phyloP scores from a whole-genome alignment of 2,113 vertebrate species.

The Corythoichthys intestinalis region DNA sequence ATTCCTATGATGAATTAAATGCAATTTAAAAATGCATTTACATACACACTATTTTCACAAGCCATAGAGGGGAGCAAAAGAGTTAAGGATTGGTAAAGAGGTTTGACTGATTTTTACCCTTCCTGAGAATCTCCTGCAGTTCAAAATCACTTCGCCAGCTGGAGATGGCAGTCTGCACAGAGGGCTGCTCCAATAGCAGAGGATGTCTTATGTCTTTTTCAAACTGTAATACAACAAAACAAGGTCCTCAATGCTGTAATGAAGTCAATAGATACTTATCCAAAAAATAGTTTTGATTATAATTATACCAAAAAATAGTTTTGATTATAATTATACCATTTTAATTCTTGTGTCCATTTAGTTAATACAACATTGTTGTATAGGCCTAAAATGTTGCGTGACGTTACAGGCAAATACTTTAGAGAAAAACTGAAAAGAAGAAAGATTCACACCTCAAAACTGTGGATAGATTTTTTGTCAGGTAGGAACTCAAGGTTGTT shows the following conservation, averaged over 20 bases:
- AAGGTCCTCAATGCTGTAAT: not conserved
- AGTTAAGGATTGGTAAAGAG: not conserved
- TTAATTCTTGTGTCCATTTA: not conserved
- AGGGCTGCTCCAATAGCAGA: constrained; percentile 83
- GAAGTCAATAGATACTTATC: not conserved
- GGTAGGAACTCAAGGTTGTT: constrained; percentile 85
- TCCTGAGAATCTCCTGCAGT: constrained; percentile 93
- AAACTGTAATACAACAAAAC: constrained; percentile 71
- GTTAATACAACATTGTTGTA: not conserved
- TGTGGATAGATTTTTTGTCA: constrained; percentile 82
- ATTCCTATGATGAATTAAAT: not conserved
- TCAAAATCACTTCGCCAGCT: constrained; percentile 87
- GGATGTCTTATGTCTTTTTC: constrained; percentile 83
- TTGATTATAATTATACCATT: not conserved
- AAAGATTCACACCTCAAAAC: constrained; percentile 83
- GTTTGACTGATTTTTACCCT: constrained; percentile 73
- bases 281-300: not conserved
- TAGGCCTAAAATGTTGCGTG: not conserved
- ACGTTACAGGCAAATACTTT: not conserved
- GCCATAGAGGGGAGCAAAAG: not conserved
- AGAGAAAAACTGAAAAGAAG: not conserved
- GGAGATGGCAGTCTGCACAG: constrained; percentile 83
- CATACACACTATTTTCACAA: not conserved
- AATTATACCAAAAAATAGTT: too few species aligned
- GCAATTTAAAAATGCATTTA: not conserved